Evolutionary conservation across 2,797 vertebrate genomes (phyloP).

Genomic region (Poeciliopsis infans): DNA sequence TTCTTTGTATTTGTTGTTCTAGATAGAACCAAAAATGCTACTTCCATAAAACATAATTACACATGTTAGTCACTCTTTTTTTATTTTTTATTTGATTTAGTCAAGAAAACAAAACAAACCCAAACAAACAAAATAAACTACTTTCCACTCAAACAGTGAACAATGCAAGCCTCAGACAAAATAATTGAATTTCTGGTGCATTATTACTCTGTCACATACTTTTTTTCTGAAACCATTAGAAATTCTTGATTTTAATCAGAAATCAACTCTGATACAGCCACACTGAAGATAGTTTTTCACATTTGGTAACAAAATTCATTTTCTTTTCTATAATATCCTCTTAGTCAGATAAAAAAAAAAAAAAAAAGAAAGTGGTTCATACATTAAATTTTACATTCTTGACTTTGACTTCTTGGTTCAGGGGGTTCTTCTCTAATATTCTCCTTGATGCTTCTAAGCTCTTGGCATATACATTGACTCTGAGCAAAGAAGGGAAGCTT

Average conservation of each 20-base stretch:
- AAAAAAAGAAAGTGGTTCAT: conserved; percentile 15
- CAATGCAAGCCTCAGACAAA: background rate
- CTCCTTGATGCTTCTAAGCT: conserved; percentile 61
- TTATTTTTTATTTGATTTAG: background rate
- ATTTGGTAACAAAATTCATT: conserved; percentile 4
- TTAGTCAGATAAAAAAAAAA: conserved; percentile 32
- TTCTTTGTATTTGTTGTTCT: background rate
- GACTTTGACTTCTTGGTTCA: conserved; percentile 17
- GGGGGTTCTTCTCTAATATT: conserved; percentile 58
- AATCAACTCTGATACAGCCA: background rate
- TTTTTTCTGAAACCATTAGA: background rate
- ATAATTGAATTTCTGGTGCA: background rate
- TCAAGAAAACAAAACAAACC: background rate
- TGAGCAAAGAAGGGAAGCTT: conserved; percentile 60
- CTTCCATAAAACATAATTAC: background rate
- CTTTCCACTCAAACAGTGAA: background rate
- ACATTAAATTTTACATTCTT: conserved; percentile 22
- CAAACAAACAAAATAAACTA: background rate
- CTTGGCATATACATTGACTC: conserved; percentile 51
- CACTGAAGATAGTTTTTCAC: conserved; percentile 4
- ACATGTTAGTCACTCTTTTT: background rate
- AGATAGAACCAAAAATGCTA: too few relatives aligned
- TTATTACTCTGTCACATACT: background rate
- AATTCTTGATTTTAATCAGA: background rate
- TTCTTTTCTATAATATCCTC: conserved; percentile 7